Base-by-base conservation (phyloP, 2,113 vertebrate species). In the Herpailurus yagouaroundi region DNA sequence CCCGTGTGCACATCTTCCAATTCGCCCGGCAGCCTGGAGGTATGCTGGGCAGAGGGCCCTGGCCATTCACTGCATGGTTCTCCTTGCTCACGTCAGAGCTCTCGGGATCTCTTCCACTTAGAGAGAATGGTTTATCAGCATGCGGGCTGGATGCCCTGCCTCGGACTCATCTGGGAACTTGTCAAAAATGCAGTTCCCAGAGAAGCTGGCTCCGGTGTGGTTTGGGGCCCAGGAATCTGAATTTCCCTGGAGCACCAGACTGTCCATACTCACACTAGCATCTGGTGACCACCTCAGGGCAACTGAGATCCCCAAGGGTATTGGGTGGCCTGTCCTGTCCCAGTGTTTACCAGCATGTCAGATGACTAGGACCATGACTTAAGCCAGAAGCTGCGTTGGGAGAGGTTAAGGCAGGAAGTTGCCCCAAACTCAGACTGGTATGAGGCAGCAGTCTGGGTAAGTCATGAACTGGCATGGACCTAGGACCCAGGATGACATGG, bases 1-100 rank as follows among this genome's bases (percentile, higher is more conserved):
- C 99, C 80, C 99, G 99, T 57, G 97, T 99, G 91, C 99, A 99
- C 19, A 57, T 99, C 91, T 99, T 99, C 98, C 99, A 99, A 89
- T 99, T 99, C 95, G 98, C 98, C 52, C 98, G 97, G 50, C 98
- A 98, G 29, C 92, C 98, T n/a, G 97, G 98, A 99, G 99, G 99
- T 99, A 99, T 13, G 83, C n/a, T 27, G 73, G 29, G 2, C 18
- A 60, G 16, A 55, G 31, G 25, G 50, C 85, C 80, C 41, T n/a
- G 1, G n/a, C 52, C 9, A 2, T n/a, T 2, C 9, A 4, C 27
- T 66, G 21, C 57, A 76, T 48, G 7, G 25, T 15, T 84, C 52
- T 45, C 63, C 3, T 63, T 5, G 18, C 25, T 82, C 45, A 73
- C 6, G 8, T 12, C 55, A 73, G 52, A 76, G 77, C 38, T 77